Conservation (phyloP, 2,888 invertebrate genomes). For the Apocheima hispidaria region DNA sequence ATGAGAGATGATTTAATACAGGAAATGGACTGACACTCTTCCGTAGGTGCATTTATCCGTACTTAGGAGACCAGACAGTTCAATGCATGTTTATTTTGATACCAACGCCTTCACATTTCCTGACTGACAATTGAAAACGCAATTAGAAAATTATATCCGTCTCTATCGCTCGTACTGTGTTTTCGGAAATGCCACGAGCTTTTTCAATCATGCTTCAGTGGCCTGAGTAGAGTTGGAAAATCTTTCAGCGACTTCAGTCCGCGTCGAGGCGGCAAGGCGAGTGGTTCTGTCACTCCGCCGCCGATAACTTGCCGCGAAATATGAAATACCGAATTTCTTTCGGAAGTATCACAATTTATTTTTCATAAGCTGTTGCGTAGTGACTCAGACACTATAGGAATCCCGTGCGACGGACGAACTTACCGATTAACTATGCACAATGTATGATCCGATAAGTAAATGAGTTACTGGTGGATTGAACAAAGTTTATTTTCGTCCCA, state of each 20-base stretch:
- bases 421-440: slow-evolving; percentile 29
- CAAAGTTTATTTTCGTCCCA: slow-evolving; percentile 68
- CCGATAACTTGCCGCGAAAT: slow-evolving; percentile 61
- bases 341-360: slow-evolving; percentile 47
- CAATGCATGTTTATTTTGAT: slow-evolving; percentile 78
- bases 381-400: slow-evolving; percentile 20
- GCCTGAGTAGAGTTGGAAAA: slow-evolving; percentile 60
- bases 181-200: slow-evolving; percentile 61
- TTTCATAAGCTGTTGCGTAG: slow-evolving; percentile 22
- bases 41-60: slow-evolving; percentile 23
- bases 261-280: slow-evolving; percentile 76
- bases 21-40: slow-evolving; percentile 11
- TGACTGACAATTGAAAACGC: slow-evolving; percentile 47
- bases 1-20: slow-evolving; percentile 7
- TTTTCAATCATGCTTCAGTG: slow-evolving; percentile 59
- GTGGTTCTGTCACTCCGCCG: slow-evolving; percentile 64
- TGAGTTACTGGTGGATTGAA: slow-evolving; percentile 62
- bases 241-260: slow-evolving; percentile 66
- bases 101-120: slow-evolving; percentile 73
- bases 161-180: slow-evolving; percentile 60
- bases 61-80: slow-evolving; percentile 58
- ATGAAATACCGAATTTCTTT: slow-evolving; percentile 60
- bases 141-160: slow-evolving; percentile 49
- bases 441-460: slow-evolving; percentile 56
- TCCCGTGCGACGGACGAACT: slow-evolving; percentile 8